A percentile compares a stretch with the other conserved stretches of the same genome.
Evolutionary conservation across 2,888 invertebrate species (phyloP).

Genomic region (Anthophora plumipes): DNA sequence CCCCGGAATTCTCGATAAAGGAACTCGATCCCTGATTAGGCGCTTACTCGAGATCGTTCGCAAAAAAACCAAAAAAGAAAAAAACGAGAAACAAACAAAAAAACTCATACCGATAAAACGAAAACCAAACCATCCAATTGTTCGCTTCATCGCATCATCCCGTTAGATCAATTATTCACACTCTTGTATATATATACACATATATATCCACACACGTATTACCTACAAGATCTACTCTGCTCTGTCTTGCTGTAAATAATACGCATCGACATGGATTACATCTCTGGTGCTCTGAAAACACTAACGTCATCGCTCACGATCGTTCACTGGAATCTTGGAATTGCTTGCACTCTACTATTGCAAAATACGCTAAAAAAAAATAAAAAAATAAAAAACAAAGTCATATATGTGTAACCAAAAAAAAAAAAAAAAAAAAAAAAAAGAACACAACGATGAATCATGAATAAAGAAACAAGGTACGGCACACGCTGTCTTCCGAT

Average conservation of each 20-base stretch:
- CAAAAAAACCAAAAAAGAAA: conserved; percentile 28
- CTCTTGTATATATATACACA: conserved; percentile 71
- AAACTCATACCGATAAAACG: no score
- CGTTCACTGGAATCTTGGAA: conserved; percentile 84
- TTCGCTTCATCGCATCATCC: conserved; percentile 82
- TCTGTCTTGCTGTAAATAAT: conserved; percentile 84
- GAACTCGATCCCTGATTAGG: neutral
- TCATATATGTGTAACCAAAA: conserved; percentile 16
- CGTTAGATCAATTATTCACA: conserved; percentile 80
- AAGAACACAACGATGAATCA: conserved; percentile 44
- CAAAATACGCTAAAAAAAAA: conserved; percentile 60
- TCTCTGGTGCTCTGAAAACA: conserved; percentile 82
- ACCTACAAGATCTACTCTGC: conserved; percentile 75
- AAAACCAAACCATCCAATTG: conserved; percentile 44
- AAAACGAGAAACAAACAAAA: no score
- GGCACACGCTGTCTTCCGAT: conserved; percentile 39
- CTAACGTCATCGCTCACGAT: conserved; percentile 84
- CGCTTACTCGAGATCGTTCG: neutral
- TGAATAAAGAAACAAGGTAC: conserved; percentile 18
- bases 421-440: conserved; percentile 16
- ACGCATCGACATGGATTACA: conserved; percentile 82
- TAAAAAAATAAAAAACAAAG: conserved; percentile 21
- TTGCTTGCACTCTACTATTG: conserved; percentile 82
- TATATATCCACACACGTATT: conserved; percentile 56
- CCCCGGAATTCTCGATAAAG: neutral